Evolutionary conservation across 2,888 invertebrate species (phyloP).

Genomic region (Drosophila nigritarsus): DNA sequence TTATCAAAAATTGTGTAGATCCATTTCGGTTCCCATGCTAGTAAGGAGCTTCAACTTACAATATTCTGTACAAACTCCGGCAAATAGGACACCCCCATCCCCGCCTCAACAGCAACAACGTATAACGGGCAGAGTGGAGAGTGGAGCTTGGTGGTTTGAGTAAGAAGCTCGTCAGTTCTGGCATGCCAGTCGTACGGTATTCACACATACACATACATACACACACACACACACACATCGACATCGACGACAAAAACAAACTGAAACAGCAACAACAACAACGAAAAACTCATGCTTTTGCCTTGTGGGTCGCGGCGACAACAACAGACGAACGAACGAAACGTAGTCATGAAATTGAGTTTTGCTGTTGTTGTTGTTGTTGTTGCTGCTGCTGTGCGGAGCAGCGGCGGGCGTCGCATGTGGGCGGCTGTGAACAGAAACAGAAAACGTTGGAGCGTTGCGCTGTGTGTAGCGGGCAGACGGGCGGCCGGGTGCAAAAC

Average conservation of each 20-base stretch:
- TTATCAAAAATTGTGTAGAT: neutral
- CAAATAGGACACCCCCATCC: conserved; percentile 30
- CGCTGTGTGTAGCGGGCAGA: conserved; percentile 39
- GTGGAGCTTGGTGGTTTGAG: conserved; percentile 29
- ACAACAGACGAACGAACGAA: conserved; percentile 44
- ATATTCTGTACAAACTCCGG: conserved; percentile 10
- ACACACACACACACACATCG: conserved; percentile 8
- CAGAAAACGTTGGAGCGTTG: conserved; percentile 58
- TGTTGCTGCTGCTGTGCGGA: conserved; percentile 48
- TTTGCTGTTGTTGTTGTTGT: conserved; percentile 41
- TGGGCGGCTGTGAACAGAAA: conserved; percentile 62
- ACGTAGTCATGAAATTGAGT: conserved; percentile 66
- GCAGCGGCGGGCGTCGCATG: conserved; percentile 66
- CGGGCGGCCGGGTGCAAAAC: conserved; percentile 34
- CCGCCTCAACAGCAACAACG: neutral
- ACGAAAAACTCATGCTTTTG: conserved; percentile 59
- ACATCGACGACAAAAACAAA: conserved; percentile 57
- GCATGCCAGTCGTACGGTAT: conserved; percentile 28
- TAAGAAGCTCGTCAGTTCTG: conserved; percentile 53
- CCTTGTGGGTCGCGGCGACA: conserved; percentile 58
- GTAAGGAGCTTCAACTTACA: neutral
- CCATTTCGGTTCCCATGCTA: neutral
- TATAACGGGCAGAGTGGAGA: conserved; percentile 3
- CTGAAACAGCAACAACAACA: conserved; percentile 43
- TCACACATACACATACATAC: conserved; percentile 12